These are phyloP conservation scores for Propithecus perrieri DNA, from an alignment of 2,797 vertebrate genomes.

Conservation along the genomic window DNA sequence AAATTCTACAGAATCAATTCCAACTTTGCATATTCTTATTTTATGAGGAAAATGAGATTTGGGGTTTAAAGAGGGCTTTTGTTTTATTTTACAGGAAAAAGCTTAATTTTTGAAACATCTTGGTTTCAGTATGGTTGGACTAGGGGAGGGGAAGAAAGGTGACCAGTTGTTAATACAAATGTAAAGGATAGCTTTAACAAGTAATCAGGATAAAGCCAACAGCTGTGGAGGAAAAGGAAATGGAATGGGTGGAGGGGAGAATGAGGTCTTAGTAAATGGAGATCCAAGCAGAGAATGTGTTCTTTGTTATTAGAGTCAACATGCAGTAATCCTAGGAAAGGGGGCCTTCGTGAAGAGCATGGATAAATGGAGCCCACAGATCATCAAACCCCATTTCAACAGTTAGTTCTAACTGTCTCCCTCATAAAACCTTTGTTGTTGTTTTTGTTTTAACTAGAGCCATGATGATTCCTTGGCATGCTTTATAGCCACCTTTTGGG, in stretches of 20 bases:
- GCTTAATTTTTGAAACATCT: slow-evolving; percentile 15
- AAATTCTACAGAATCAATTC: slow-evolving; percentile 44
- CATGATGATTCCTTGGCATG: background rate
- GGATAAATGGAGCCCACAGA: slow-evolving; percentile 45
- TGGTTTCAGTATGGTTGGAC: slow-evolving; percentile 14
- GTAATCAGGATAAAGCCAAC: slow-evolving; percentile 67
- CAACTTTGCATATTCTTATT: slow-evolving; percentile 17
- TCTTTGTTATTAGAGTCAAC: slow-evolving; percentile 75
- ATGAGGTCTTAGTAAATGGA: slow-evolving; percentile 57
- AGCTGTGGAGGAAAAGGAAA: slow-evolving; percentile 70
- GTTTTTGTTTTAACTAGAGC: slow-evolving; percentile 28
- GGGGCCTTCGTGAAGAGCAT: background rate
- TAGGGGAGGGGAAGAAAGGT: slow-evolving; percentile 13
- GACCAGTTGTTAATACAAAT: slow-evolving; percentile 70
- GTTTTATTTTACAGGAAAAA: slow-evolving; percentile 45
- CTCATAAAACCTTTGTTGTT: slow-evolving; percentile 25
- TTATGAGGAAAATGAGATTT: slow-evolving; percentile 43
- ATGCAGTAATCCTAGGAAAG: slow-evolving; percentile 60
- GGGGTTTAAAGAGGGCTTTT: slow-evolving; percentile 13
- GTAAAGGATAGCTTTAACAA: slow-evolving; percentile 70
- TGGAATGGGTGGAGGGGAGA: slow-evolving; percentile 52
- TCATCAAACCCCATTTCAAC: slow-evolving; percentile 1
- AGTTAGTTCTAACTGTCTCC: background rate
- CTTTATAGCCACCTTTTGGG: background rate
- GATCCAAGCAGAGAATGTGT: slow-evolving; percentile 64